Evolutionary conservation across 2,888 invertebrate species (phyloP), one percentile per base, ranked within the genome.

Genomic region (Scaptomyza flava): DNA sequence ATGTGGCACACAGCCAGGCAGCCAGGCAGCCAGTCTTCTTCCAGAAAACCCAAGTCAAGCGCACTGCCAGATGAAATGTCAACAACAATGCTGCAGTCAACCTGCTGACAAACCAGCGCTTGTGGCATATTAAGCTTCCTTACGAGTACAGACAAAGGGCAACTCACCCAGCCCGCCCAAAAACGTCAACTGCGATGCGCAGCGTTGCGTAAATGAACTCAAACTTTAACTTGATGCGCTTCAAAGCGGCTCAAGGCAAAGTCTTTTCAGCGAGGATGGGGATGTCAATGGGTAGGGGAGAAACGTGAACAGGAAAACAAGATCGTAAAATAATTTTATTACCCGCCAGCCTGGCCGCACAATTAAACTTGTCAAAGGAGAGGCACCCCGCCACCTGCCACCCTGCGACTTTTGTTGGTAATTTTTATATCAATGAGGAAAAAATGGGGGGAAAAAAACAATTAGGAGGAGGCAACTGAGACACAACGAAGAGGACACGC

Each of bases 321-420:
- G 79, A 80, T 86, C 84, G 88, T 88, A 77, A 85, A 86, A 83
- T 86, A 70, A 88, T 85, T 85, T 86, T 86, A 85, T 88, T 83
- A 79, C 81, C 72, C 71, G 63, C 58, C 84, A 83, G 84, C 74
- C 79, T 84, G 84, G 88, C 88, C 81, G 83, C 88, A 83, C 88
- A 85, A 85, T 85, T 86, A 85, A 85, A 86, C 81, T 79, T 81
- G 56, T 60, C 47, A 51, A 69, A 54, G 59, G 65, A 12, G 36
- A 41, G 48, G 42, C 51, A 17, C 6, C n/a, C 12, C 14, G 8
- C 30, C 36, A 0, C 17, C 12, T 4, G 6, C 7, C 27, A 6
- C 8, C 9, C 1, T 68, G 51, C 69, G 75, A 60, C 75, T 75
- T 65, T 77, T 62, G 47, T 31, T 54, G 67, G 42, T 48, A 70